phyloP scores from a whole-genome alignment of 1,140 invertebrate genomes.

The Catajapyx aquilonaris region DNA sequence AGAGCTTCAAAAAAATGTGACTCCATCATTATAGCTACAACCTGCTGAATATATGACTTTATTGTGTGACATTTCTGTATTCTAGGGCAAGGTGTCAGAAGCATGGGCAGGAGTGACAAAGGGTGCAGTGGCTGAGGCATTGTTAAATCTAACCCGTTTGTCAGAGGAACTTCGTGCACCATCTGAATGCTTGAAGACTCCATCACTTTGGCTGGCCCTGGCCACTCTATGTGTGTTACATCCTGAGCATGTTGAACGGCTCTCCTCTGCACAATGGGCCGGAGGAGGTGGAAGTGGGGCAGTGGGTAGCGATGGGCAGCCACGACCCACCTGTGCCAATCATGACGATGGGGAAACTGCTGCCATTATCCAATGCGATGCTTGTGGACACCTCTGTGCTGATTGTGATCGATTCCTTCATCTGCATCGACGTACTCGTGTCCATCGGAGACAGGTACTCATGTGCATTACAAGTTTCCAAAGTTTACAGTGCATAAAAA shows the following conservation, averaged over 20 bases:
- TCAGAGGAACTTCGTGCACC: conserved; percentile 49
- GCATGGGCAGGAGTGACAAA: conserved; percentile 74
- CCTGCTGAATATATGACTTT: conserved; percentile 1
- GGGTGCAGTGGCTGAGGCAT: conserved; percentile 74
- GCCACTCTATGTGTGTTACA: conserved; percentile 83
- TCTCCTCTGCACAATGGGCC: conserved; percentile 49
- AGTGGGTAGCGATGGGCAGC: conserved; percentile 27
- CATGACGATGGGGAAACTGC: conserved; percentile 90
- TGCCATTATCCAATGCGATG: conserved; percentile 78
- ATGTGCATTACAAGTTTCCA: too few species aligned
- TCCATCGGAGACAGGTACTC: conserved; percentile 63
- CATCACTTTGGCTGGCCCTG: conserved; percentile 76
- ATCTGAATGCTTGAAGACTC: conserved; percentile 50
- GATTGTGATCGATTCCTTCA: conserved; percentile 92
- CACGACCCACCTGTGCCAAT: conserved; percentile 70
- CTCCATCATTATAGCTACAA: too few species aligned
- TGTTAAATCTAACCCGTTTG: conserved; percentile 63
- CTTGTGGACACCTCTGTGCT: conserved; percentile 78
- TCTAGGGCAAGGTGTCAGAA: conserved; percentile 65
- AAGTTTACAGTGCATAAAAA: too few species aligned
- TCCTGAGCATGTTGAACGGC: conserved; percentile 68
- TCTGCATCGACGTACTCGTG: conserved; percentile 64
- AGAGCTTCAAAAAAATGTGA: too few species aligned
- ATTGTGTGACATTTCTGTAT: conserved; percentile 9
- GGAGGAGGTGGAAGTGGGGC: conserved; percentile 22